These are phyloP conservation scores for Drosophila lacteicornis DNA, from an alignment of 1,140 invertebrate species.

Conservation along the genomic window DNA sequence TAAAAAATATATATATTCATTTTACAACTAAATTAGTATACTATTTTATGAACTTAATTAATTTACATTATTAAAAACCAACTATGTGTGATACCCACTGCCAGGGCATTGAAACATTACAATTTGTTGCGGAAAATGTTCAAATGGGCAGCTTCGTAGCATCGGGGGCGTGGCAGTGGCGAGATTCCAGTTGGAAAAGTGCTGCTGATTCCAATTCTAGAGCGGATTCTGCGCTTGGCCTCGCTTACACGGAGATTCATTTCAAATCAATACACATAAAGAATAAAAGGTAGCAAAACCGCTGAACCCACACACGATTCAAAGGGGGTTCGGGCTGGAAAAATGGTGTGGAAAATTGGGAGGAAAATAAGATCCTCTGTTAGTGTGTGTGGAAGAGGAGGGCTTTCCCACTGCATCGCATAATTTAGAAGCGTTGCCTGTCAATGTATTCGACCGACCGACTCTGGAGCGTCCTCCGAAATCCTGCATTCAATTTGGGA, in stretches of 20 bases:
- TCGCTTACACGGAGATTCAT: constrained; percentile 76
- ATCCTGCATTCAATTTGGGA: constrained; percentile 42
- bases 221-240: constrained; percentile 51
- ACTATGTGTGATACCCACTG: neutral
- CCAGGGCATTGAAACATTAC: constrained; percentile 14
- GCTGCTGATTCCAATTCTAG: constrained; percentile 18
- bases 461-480: constrained; percentile 17
- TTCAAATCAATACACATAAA: constrained; percentile 83
- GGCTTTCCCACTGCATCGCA: constrained; percentile 34
- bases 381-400: neutral
- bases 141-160: constrained; percentile 6
- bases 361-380: constrained; percentile 10
- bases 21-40: too few relatives aligned
- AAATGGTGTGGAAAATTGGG: constrained; percentile 11
- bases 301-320: constrained; percentile 43
- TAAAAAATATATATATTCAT: too few relatives aligned
- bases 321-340: neutral
- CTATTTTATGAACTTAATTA: too few relatives aligned
- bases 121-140: constrained; percentile 17
- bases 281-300: constrained; percentile 65
- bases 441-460: constrained; percentile 59
- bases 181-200: constrained; percentile 18
- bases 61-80: neutral
- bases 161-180: neutral
- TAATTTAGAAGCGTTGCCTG: constrained; percentile 51